Percentiles rank a stretch among this genome's conserved stretches.
phyloP scores from a whole-genome alignment of 2,113 vertebrate genomes.

The Corapipo altera region DNA sequence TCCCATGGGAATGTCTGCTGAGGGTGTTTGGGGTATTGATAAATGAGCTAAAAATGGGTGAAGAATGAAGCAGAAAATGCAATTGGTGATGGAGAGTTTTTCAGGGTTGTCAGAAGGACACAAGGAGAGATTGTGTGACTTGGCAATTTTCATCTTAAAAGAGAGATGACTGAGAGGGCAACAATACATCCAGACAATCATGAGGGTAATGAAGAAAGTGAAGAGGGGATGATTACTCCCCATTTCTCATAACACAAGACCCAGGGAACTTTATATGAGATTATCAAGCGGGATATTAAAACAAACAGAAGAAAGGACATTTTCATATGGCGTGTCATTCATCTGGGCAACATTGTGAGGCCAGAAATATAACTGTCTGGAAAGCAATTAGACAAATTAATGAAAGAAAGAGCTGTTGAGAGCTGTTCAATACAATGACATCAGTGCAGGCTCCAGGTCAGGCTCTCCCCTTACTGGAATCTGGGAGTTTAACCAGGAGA shows the following conservation, averaged over 20 bases:
- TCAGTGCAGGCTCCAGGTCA: conserved; percentile 11
- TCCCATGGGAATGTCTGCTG: neutral
- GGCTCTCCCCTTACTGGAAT: neutral
- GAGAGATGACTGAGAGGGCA: conserved; percentile 58
- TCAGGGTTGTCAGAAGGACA: neutral
- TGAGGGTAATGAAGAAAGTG: neutral
- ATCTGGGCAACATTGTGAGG: conserved; percentile 18
- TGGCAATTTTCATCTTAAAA: conserved; percentile 61
- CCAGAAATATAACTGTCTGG: conserved; percentile 27
- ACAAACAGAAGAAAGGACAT: conserved; percentile 49
- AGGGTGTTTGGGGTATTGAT: neutral
- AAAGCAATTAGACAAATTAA: conserved; percentile 64
- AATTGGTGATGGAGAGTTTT: neutral
- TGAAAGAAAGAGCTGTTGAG: conserved; percentile 49
- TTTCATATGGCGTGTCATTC: conserved; percentile 14
- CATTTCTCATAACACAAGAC: conserved; percentile 45
- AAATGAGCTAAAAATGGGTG: neutral
- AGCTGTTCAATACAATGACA: neutral
- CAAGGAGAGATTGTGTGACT: conserved; percentile 50
- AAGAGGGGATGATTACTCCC: conserved; percentile 45
- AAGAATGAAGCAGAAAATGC: neutral
- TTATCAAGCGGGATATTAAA: conserved; percentile 44
- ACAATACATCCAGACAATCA: conserved; percentile 50
- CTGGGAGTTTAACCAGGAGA: neutral
- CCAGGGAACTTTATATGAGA: conserved; percentile 39